Evolutionary conservation across 2,797 vertebrate species (phyloP).

Genomic region (Pelodytes ibericus): DNA sequence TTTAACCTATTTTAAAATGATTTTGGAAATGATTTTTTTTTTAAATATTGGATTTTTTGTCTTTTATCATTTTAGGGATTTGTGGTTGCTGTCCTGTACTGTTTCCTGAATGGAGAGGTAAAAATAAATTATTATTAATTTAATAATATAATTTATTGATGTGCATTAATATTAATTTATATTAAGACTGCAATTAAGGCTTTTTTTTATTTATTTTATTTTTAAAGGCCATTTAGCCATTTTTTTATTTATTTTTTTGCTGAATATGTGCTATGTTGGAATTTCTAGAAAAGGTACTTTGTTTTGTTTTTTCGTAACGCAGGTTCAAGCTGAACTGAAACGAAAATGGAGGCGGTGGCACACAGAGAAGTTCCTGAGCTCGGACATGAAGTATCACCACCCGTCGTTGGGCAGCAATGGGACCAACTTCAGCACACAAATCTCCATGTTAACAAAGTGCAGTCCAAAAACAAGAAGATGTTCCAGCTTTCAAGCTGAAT

Average conservation of each 20-base stretch:
- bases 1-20: too few species aligned
- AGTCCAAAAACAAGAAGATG: constrained; percentile 84
- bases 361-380: constrained; percentile 83
- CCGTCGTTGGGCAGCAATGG: constrained; percentile 88
- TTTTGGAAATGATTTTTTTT: too few species aligned
- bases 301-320: not conserved
- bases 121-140: constrained; percentile 49
- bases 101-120: constrained; percentile 88
- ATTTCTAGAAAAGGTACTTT: too few species aligned
- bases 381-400: constrained; percentile 88
- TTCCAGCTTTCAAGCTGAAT: constrained; percentile 75
- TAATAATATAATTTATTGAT: not conserved
- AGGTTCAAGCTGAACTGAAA: constrained; percentile 95
- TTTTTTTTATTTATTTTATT: too few species aligned
- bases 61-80: constrained; percentile 80
- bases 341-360: constrained; percentile 95
- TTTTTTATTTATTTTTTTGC: too few species aligned
- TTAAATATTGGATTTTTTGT: too few species aligned
- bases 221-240: too few species aligned
- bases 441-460: constrained; percentile 90
- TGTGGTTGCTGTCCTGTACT: constrained; percentile 94
- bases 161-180: too few species aligned
- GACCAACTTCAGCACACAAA: constrained; percentile 94
- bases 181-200: too few species aligned
- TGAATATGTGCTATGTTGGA: too few species aligned